Conservation (phyloP, 2,797 vertebrate genomes). For the Threskiornis aethiopicus region DNA sequence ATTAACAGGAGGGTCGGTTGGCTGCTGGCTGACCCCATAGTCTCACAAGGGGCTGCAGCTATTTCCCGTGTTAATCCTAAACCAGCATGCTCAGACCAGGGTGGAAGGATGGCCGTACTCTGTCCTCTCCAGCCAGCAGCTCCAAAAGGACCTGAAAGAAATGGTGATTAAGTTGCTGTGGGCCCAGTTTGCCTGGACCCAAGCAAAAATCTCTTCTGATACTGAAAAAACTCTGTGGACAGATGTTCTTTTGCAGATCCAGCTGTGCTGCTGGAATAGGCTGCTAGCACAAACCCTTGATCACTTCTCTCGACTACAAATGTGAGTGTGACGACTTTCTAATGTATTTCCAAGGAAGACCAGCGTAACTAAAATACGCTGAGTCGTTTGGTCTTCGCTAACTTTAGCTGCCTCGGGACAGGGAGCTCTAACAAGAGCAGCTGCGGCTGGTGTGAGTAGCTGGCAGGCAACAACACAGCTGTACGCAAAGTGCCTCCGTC, state of each 20-base stretch:
- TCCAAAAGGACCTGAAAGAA: neutral
- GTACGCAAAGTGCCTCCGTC: neutral
- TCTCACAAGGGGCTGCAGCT: neutral
- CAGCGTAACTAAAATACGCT: neutral
- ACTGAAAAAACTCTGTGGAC: neutral
- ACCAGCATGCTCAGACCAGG: neutral
- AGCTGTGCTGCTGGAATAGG: neutral
- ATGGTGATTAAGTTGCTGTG: neutral
- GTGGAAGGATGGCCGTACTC: neutral
- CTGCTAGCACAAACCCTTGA: neutral
- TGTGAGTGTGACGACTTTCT: neutral
- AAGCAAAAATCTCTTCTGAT: neutral
- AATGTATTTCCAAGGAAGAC: neutral
- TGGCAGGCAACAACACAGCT: slow-evolving; percentile 48
- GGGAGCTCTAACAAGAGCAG: slow-evolving; percentile 26
- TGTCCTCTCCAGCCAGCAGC: neutral
- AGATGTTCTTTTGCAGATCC: slow-evolving; percentile 3
- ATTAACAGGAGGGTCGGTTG: slow-evolving; percentile 28
- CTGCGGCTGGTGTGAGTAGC: slow-evolving; percentile 17
- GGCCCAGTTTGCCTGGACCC: neutral
- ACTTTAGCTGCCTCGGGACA: slow-evolving; percentile 33
- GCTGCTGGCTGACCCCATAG: neutral
- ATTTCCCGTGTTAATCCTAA: neutral
- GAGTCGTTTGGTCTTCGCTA: slow-evolving; percentile 15
- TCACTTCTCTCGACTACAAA: neutral